phyloP scores from a whole-genome alignment of 2,113 vertebrate genomes.

The Myrmecophaga tridactyla region DNA sequence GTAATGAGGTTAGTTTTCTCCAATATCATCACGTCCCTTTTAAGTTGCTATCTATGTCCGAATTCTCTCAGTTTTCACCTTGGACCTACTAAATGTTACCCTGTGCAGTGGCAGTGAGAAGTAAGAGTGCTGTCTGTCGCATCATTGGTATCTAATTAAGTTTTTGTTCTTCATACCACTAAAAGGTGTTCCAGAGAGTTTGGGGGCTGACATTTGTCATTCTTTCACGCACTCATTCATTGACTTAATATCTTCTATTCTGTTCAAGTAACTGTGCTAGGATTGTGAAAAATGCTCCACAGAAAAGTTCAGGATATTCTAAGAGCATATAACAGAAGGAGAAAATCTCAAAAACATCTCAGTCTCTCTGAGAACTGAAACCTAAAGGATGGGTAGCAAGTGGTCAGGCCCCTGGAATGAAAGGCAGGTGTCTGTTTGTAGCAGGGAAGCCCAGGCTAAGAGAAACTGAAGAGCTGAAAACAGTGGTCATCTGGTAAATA shows the following conservation, averaged over 20 bases:
- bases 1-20: background rate
- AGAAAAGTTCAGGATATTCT: background rate
- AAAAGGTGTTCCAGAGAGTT: background rate
- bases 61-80: background rate
- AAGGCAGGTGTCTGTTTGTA: background rate
- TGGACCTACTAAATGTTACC: background rate
- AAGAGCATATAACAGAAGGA: background rate
- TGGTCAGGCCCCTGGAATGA: background rate
- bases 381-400: background rate
- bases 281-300: background rate
- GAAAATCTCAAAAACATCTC: too few species aligned
- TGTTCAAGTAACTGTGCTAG: background rate
- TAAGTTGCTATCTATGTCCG: background rate
- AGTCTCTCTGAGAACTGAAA: background rate
- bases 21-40: background rate
- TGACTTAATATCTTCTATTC: background rate
- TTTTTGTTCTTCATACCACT: background rate
- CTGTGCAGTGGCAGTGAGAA: background rate
- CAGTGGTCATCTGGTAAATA: background rate
- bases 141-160: background rate
- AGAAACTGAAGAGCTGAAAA: background rate
- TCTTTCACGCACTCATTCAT: background rate
- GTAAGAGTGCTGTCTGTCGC: background rate
- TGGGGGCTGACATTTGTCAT: background rate
- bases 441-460: background rate